A percentile compares a stretch with the other conserved stretches of the same genome.
phyloP scores from a whole-genome alignment of 2,797 vertebrate species.

The Allobates femoralis region DNA sequence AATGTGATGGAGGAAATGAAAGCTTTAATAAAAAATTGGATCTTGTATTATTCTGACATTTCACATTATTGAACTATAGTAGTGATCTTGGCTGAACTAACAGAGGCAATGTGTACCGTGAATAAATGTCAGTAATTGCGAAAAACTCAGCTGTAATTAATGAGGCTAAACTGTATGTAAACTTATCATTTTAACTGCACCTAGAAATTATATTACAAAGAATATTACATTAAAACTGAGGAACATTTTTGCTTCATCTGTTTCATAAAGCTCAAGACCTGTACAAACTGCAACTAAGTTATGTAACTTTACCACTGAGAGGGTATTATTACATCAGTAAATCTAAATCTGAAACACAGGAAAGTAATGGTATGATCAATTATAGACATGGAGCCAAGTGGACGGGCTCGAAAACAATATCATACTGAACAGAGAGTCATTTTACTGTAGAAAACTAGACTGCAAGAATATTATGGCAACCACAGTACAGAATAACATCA shows the following conservation, averaged over 20 bases:
- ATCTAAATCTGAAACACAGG: slow-evolving; percentile 21
- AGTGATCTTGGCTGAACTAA: too few species aligned
- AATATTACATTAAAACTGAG: background rate
- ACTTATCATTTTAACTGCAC: background rate
- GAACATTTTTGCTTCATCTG: background rate
- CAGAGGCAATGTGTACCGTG: background rate
- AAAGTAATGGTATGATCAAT: slow-evolving; percentile 41
- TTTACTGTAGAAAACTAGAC: slow-evolving; percentile 29
- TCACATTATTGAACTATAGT: too few species aligned
- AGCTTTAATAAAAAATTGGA: too few species aligned
- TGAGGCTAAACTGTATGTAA: background rate
- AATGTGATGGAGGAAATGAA: too few species aligned
- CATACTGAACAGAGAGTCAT: slow-evolving; percentile 17
- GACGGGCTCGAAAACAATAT: slow-evolving; percentile 11
- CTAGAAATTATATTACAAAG: too few species aligned
- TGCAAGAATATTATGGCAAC: slow-evolving; percentile 21
- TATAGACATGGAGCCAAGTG: slow-evolving; percentile 32
- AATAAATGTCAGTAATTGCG: background rate
- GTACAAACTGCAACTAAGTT: background rate
- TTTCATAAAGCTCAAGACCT: background rate
- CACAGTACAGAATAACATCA: background rate
- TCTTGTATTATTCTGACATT: too few species aligned
- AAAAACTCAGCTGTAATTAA: too few species aligned
- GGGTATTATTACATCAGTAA: slow-evolving; percentile 34
- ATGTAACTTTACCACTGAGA: background rate